A percentile compares a stretch with the other conserved stretches of the same genome.
These are phyloP conservation scores for Neotragus moschatus DNA, from an alignment of 2,113 vertebrate genomes.

Conservation along the genomic window DNA sequence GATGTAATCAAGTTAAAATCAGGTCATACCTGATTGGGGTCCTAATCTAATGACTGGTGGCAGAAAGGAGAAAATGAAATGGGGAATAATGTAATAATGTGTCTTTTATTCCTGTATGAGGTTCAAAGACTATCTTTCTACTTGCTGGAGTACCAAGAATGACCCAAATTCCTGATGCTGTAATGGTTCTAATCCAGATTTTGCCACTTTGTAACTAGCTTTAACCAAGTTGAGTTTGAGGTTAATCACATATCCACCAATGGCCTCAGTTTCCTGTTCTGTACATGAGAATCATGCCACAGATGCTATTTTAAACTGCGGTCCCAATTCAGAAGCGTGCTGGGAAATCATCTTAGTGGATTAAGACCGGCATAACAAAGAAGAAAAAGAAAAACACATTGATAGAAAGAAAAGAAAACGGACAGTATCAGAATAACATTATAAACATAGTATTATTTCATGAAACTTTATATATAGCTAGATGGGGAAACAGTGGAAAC, in stretches of 20 bases:
- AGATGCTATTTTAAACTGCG: background rate
- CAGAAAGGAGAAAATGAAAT: background rate
- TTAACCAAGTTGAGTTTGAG: background rate
- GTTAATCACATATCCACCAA: background rate
- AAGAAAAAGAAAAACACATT: background rate
- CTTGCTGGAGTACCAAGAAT: background rate
- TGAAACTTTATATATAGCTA: background rate
- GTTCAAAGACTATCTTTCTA: background rate
- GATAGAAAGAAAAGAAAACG: background rate
- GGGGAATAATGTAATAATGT: fast-evolving
- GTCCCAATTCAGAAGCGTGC: background rate
- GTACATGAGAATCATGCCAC: too few relatives aligned
- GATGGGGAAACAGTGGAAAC: too few relatives aligned
- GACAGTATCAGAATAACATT: too few relatives aligned
- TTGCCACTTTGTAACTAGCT: background rate
- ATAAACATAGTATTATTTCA: background rate
- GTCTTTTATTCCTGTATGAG: fast-evolving
- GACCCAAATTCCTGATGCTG: background rate
- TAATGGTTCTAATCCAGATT: background rate
- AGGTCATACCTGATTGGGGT: background rate
- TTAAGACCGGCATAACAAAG: background rate
- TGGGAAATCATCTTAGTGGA: background rate
- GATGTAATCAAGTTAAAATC: background rate
- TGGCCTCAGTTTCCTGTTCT: background rate
- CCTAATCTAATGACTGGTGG: background rate